Conservation (phyloP, 2,797 vertebrate genomes). For the Moxostoma hubbsi region DNA sequence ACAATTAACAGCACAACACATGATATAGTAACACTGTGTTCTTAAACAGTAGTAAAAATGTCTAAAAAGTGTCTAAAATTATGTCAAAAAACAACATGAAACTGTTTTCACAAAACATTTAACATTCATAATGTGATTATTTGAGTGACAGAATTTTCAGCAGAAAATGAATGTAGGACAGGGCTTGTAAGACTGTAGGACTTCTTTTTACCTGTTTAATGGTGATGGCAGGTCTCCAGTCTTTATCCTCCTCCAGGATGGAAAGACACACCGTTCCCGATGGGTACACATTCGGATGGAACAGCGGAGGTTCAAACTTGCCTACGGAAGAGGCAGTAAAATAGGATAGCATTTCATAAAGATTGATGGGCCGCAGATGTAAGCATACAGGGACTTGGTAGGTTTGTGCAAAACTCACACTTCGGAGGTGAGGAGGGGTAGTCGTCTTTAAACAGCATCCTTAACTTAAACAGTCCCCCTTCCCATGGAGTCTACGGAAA, state of each 20-base stretch:
- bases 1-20: background rate
- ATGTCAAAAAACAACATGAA: too few relatives aligned
- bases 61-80: background rate
- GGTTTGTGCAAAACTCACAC: constrained; percentile 80
- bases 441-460: constrained; percentile 99
- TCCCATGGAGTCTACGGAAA: constrained; percentile 94
- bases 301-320: constrained; percentile 98
- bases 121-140: too few relatives aligned
- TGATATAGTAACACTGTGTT: background rate
- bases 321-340: constrained; percentile 71
- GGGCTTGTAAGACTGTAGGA: too few relatives aligned
- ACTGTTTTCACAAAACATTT: background rate
- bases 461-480: constrained; percentile 96
- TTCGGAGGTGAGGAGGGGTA: constrained; percentile 99
- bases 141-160: too few relatives aligned
- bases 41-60: too few relatives aligned
- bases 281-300: constrained; percentile 98
- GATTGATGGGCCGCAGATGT: background rate
- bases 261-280: constrained; percentile 99
- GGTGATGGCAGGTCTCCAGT: constrained; percentile 99
- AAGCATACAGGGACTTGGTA: background rate
- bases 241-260: constrained; percentile 99
- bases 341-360: background rate
- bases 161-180: too few relatives aligned
- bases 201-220: constrained; percentile 91